Evolutionary conservation across 2,797 vertebrate genomes (phyloP), one percentile per base, ranked within the genome.

Genomic region (Hypotaenidia philippensis): DNA sequence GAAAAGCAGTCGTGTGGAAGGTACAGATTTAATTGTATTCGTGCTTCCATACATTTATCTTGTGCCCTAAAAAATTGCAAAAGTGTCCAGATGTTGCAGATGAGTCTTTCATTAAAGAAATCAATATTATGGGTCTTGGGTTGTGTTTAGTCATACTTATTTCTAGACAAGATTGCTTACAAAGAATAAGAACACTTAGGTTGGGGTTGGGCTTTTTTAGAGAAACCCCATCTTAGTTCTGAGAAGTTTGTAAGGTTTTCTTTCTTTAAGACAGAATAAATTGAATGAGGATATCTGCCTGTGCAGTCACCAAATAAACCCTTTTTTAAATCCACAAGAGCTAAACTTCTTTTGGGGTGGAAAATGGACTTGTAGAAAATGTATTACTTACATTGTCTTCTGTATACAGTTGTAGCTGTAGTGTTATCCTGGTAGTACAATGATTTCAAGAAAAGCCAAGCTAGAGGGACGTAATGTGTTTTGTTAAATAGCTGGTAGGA

Each of bases 111-210:
- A 12, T 63, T 38, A 25, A 65, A 57, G 34, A 77, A 55, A 32
- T 72, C 7, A 3, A 1, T 65, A 6, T 70, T 41, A 31, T 4
- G 6, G 3, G 0, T 0, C 0, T 59, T 80, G 10, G 17, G 10
- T 5, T 74, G 15, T 65, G 15, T 44, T 78, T 32, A 38, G 25
- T 70, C 3, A 2, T 50, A 9, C 38, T 80, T 80, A 27, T 44
- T 80, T 49, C 4, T 83, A 5, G 25, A 5, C 45, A 68, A 88
- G 88, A 20, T 59, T 52, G 11, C 27, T 86, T 44, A 34, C 23
- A 47, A 76, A 88, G 17, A 77, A 2, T 9, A n/a, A 64, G 68
- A 79, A 8, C 4, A 61, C 31, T 32, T n/a, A 45, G 19, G 44
- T 45, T 45, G 44, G 20, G 44, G 44, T 45, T 45, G 44, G 44